Evolutionary conservation across 1,140 invertebrate species (phyloP).

Genomic region (Neuroterus valhalla): DNA sequence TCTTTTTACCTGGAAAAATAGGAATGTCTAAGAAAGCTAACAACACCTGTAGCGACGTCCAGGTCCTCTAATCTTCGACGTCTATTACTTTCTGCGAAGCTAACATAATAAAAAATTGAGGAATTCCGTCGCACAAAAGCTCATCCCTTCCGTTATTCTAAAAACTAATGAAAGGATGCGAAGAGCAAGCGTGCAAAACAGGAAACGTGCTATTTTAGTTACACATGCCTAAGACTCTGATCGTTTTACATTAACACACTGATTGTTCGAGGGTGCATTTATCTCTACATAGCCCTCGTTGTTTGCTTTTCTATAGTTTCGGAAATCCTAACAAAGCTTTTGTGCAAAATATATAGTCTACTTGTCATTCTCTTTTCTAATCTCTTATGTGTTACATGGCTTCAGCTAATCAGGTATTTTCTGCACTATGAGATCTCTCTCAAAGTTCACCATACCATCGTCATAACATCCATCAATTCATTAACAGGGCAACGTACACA

Average conservation of each 20-base stretch:
- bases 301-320: constrained; percentile 51
- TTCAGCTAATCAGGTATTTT: constrained; percentile 41
- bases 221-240: constrained; percentile 35
- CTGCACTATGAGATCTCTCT: background rate
- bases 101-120: constrained; percentile 7
- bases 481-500: constrained; percentile 60
- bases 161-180: constrained; percentile 52
- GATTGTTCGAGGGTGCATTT: constrained; percentile 43
- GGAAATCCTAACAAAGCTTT: constrained; percentile 52
- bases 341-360: constrained; percentile 42
- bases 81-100: constrained; percentile 18
- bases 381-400: constrained; percentile 44
- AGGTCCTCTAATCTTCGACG: constrained; percentile 18
- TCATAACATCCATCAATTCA: constrained; percentile 1
- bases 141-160: constrained; percentile 48
- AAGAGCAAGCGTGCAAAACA: constrained; percentile 37
- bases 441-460: background rate
- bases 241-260: constrained; percentile 54
- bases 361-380: constrained; percentile 51
- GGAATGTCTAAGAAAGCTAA: constrained; percentile 27
- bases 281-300: constrained; percentile 48
- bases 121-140: constrained; percentile 21
- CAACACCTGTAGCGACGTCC: constrained; percentile 19
- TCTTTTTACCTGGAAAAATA: constrained; percentile 17
- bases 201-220: constrained; percentile 43